A percentile compares a stretch with the other conserved stretches of the same genome.
Conservation (phyloP, 2,113 vertebrate genomes). For the Phalacrocorax carbo region DNA sequence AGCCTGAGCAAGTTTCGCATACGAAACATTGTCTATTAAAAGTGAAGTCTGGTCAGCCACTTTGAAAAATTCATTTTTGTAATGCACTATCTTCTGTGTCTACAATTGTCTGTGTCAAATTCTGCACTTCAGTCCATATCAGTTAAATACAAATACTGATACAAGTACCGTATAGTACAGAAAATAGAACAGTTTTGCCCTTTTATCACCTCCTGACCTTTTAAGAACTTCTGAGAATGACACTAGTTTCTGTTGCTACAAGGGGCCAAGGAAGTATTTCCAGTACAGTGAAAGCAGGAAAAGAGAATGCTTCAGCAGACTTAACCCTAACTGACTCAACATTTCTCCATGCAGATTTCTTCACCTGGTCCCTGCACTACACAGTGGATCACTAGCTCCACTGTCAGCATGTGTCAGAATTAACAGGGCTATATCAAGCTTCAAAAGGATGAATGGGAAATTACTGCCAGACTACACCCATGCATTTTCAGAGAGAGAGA, state of each 20-base stretch:
- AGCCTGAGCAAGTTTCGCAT: background rate
- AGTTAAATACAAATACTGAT: background rate
- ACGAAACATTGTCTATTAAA: background rate
- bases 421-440: rapidly evolving
- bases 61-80: background rate
- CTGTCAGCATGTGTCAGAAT: background rate
- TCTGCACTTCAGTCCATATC: background rate
- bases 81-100: background rate
- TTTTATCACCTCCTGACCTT: background rate
- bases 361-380: background rate
- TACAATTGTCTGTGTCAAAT: background rate
- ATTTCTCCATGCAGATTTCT: background rate
- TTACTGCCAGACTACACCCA: background rate
- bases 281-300: background rate
- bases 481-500: background rate
- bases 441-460: background rate
- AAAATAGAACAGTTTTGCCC: background rate
- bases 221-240: background rate
- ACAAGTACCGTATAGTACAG: background rate
- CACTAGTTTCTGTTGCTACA: background rate
- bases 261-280: background rate
- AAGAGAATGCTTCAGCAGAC: background rate
- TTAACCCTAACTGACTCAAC: background rate
- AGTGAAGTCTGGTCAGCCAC: background rate
- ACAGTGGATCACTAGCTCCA: background rate